These are phyloP conservation scores for Serilophus lunatus DNA, from an alignment of 2,113 vertebrate species.

Conservation along the genomic window DNA sequence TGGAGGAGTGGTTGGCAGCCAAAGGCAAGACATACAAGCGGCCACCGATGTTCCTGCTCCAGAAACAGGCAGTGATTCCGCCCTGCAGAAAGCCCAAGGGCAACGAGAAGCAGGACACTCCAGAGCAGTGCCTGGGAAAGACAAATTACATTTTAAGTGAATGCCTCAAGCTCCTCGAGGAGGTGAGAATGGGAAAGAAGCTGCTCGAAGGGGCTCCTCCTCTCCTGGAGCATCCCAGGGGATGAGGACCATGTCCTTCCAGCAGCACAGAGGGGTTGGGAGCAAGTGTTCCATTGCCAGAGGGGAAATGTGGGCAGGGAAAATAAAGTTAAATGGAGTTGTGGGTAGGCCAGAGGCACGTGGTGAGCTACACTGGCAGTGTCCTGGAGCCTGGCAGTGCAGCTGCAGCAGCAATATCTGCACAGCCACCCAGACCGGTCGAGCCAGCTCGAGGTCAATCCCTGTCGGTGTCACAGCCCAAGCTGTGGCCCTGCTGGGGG, in stretches of 20 bases:
- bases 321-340: background rate
- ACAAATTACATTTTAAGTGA: conserved; percentile 76
- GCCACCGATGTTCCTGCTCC: conserved; percentile 79
- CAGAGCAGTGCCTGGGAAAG: conserved; percentile 64
- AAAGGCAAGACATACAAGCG: conserved; percentile 90
- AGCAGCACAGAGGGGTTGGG: background rate
- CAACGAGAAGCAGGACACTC: conserved; percentile 75
- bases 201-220: background rate
- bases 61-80: conserved; percentile 43
- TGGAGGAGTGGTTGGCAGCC: conserved; percentile 85
- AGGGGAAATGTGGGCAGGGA: background rate
- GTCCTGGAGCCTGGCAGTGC: too few relatives aligned
- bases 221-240: background rate
- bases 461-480: too few relatives aligned
- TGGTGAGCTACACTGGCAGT: rapidly evolving
- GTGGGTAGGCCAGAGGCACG: background rate
- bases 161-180: conserved; percentile 77
- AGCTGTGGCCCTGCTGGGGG: too few relatives aligned
- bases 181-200: conserved; percentile 70
- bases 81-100: conserved; percentile 71
- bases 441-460: too few relatives aligned
- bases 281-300: background rate
- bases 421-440: too few relatives aligned
- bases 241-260: background rate
- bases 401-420: too few relatives aligned